These are phyloP conservation scores for Trachelus stipa DNA, from an alignment of 2,888 invertebrate genomes.

Conservation along the genomic window DNA sequence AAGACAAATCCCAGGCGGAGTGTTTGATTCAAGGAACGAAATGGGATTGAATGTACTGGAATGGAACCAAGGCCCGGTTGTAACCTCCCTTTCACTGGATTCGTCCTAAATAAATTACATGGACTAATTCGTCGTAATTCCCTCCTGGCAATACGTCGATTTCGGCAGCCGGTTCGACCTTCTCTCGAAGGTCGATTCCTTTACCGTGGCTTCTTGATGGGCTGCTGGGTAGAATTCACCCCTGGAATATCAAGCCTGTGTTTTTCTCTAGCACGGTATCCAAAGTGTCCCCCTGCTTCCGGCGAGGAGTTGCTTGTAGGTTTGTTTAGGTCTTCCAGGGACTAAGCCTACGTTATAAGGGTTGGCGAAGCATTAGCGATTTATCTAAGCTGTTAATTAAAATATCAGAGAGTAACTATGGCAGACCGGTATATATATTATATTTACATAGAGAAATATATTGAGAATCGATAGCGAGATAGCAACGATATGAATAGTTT, in stretches of 20 bases:
- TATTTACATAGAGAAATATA: constrained; percentile 1
- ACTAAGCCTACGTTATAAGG: constrained; percentile 21
- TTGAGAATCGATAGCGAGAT: background rate
- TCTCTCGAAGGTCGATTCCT: constrained; percentile 13
- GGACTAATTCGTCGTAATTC: constrained; percentile 19
- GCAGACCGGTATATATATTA: constrained; percentile 2
- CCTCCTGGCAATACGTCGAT: constrained; percentile 11
- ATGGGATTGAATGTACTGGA: background rate
- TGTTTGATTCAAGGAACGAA: background rate
- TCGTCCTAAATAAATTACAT: constrained; percentile 8
- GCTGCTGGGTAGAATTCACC: background rate
- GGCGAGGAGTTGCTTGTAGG: constrained; percentile 7
- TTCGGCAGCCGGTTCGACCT: background rate
- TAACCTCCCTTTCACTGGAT: background rate
- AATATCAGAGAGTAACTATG: constrained; percentile 6
- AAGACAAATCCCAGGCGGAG: background rate
- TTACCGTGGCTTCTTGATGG: constrained; percentile 17
- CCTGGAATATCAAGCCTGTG: background rate
- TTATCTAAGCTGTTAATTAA: constrained; percentile 14
- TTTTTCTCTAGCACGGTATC: background rate
- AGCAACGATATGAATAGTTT: background rate
- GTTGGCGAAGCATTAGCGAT: constrained; percentile 23
- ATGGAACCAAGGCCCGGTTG: background rate
- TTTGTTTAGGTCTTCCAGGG: constrained; percentile 16
- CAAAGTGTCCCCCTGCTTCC: background rate